A percentile compares a stretch with the other conserved stretches of the same genome.
Evolutionary conservation across 2,113 vertebrate genomes (phyloP).

Genomic region (Numenius arquata): DNA sequence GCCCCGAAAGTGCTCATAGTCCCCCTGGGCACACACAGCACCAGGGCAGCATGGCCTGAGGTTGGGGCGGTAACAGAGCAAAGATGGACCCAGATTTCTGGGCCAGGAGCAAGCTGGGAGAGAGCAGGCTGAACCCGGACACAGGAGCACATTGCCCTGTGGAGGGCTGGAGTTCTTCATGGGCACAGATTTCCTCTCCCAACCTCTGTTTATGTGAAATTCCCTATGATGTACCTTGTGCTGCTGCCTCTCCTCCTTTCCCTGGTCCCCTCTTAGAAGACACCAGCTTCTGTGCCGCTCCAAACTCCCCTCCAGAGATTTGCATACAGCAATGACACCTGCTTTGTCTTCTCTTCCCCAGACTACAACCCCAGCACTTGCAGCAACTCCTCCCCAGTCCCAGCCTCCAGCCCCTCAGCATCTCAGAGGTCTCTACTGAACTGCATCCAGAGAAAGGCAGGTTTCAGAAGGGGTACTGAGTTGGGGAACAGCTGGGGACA

Average conservation of each 20-base stretch:
- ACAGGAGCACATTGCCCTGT: fast-evolving
- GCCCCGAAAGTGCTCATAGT: fast-evolving
- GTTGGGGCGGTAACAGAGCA: not conserved
- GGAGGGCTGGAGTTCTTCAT: not conserved
- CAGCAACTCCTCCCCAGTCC: not conserved
- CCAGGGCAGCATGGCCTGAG: not conserved
- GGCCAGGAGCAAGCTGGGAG: fast-evolving
- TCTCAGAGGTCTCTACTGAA: not conserved
- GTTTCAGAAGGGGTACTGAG: not conserved
- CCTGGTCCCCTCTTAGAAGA: not conserved
- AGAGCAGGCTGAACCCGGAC: not conserved
- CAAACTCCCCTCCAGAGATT: fast-evolving
- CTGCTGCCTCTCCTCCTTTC: not conserved
- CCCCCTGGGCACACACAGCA: fast-evolving
- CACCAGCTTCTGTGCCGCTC: fast-evolving
- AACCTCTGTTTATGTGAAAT: not conserved
- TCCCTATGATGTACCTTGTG: not conserved
- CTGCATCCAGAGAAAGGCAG: not conserved
- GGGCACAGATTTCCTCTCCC: not conserved
- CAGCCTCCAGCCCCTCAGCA: not conserved
- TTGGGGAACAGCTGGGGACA: not conserved
- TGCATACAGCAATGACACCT: not conserved
- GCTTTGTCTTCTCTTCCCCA: not conserved
- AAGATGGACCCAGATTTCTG: not conserved
- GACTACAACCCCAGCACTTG: not conserved